These are phyloP conservation scores for Octodonta nipae DNA, from an alignment of 2,888 invertebrate genomes.

Conservation along the genomic window DNA sequence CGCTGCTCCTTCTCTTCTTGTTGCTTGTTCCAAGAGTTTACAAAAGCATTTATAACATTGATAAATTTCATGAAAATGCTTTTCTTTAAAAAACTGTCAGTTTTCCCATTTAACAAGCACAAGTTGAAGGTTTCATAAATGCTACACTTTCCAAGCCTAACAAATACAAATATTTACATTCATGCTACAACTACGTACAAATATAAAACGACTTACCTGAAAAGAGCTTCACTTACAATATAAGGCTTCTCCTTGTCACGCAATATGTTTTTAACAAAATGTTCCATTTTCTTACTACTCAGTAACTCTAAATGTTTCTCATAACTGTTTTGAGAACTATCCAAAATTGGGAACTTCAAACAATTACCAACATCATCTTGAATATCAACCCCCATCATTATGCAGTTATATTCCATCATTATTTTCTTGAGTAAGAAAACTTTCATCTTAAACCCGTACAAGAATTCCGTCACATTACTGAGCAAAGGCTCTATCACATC, in stretches of 20 bases:
- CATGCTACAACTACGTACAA: neutral
- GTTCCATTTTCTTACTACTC: conserved; percentile 19
- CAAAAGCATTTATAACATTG: conserved; percentile 45
- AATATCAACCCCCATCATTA: conserved; percentile 16
- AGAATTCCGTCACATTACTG: conserved; percentile 52
- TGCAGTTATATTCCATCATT: conserved; percentile 25
- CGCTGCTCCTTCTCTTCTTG: conserved; percentile 52
- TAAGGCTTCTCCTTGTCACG: conserved; percentile 14
- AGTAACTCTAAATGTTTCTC: conserved; percentile 39
- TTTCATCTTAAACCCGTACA: conserved; percentile 47
- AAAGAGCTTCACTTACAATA: conserved; percentile 31
- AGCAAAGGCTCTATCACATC: conserved; percentile 65
- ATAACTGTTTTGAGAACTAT: conserved; percentile 26
- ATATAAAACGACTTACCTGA: conserved; percentile 34
- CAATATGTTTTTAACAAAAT: conserved; percentile 20
- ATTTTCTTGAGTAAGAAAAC: conserved; percentile 42
- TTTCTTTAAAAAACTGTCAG: no score
- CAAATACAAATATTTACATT: conserved; percentile 3
- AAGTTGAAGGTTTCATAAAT: conserved; percentile 56
- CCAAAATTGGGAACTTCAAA: conserved; percentile 40
- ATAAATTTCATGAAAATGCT: conserved; percentile 35
- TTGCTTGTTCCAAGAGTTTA: conserved; percentile 63
- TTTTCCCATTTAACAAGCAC: conserved; percentile 40
- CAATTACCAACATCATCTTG: conserved; percentile 34
- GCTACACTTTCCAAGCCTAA: conserved; percentile 53